A percentile compares a stretch with the other conserved stretches of the same genome.
Conservation (phyloP, 2,797 vertebrate genomes). For the Pygocentrus nattereri region DNA sequence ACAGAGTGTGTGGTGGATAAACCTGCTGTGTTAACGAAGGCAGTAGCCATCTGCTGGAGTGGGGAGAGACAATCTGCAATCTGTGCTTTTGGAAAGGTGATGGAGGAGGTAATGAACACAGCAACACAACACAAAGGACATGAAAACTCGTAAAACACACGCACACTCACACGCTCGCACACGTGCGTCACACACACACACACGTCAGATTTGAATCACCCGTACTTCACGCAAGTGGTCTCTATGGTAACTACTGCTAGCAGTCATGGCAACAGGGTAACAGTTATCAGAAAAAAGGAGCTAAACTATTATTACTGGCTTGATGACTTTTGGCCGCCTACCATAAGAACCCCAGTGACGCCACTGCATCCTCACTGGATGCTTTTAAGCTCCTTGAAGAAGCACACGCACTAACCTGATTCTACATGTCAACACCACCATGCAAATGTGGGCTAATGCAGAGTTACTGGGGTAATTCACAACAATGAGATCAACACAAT, state of each 20-base stretch:
- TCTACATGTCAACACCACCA: not conserved
- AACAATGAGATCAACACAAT: not conserved
- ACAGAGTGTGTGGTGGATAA: slow-evolving; percentile 36
- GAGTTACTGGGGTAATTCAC: not conserved
- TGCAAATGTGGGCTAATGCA: not conserved
- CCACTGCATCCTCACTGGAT: not conserved
- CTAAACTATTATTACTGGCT: slow-evolving; percentile 73
- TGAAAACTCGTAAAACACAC: slow-evolving; percentile 45
- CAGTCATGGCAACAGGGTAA: slow-evolving; percentile 78
- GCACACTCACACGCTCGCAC: slow-evolving; percentile 46
- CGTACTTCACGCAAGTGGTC: slow-evolving; percentile 71
- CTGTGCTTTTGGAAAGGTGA: slow-evolving; percentile 80
- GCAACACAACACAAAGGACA: slow-evolving; percentile 59
- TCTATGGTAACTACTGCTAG: slow-evolving; percentile 83
- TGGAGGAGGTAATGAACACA: slow-evolving; percentile 74
- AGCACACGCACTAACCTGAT: not conserved
- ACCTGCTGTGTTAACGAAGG: slow-evolving; percentile 58
- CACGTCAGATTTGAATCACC: slow-evolving; percentile 65
- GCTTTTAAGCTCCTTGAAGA: not conserved
- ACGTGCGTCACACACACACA: slow-evolving; percentile 30
- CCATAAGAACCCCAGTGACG: slow-evolving; percentile 36
- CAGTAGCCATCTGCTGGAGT: slow-evolving; percentile 76
- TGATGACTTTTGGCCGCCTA: slow-evolving; percentile 64
- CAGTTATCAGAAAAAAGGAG: slow-evolving; percentile 66
- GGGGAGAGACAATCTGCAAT: slow-evolving; percentile 79